Evolutionary conservation across 2,797 vertebrate genomes (phyloP), one percentile per base, ranked within the genome.

Genomic region (Gallinago nigripennis): DNA sequence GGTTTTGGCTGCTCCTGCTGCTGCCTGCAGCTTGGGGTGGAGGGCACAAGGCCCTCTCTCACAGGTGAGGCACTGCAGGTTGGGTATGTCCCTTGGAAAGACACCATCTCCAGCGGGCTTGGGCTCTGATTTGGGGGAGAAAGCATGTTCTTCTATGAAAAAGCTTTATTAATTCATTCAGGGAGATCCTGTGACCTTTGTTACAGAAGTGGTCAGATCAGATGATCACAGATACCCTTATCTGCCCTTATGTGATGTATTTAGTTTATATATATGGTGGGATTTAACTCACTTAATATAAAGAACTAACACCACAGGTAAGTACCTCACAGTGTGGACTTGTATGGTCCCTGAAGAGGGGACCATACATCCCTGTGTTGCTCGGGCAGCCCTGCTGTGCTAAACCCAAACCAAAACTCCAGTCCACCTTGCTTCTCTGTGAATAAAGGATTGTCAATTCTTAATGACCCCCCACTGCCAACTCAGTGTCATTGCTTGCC

Each of bases 311-410:
- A 63, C 19, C n/a, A 41, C 9, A 57, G 27, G 5, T 33, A 57
- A 54, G 11, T 21, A 51, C 12, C 28, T 48, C 0, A 3, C 41
- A 63, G 23, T 6, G 23, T 43, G n/a, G n/a, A 11, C 8, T 39
- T 58, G 33, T 18, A 46, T 46, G 15, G 30, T 73, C 12, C 46
- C 27, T 0, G 0, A 48, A 30, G 3, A 54, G 12, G 30, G 12
- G 39, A 43, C 41, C 41, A 43, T 43, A 43, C 41, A 17, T 28
- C 12, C 25, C 8, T 37, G 18, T 30, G 18, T 31, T 1, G 0
- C 33, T 37, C 0, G 0, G 11, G 30, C 33, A 53, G 45, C 28
- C 25, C 12, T 30, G 11, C 23, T 88, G 30, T 0, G 1, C 61
- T 53, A 31, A 57, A 61, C 18, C 9, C 2, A 1, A 41, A 43